These are phyloP conservation scores for Oscheius sp. DNA, from an alignment of 2,888 invertebrate genomes.

Conservation along the genomic window DNA sequence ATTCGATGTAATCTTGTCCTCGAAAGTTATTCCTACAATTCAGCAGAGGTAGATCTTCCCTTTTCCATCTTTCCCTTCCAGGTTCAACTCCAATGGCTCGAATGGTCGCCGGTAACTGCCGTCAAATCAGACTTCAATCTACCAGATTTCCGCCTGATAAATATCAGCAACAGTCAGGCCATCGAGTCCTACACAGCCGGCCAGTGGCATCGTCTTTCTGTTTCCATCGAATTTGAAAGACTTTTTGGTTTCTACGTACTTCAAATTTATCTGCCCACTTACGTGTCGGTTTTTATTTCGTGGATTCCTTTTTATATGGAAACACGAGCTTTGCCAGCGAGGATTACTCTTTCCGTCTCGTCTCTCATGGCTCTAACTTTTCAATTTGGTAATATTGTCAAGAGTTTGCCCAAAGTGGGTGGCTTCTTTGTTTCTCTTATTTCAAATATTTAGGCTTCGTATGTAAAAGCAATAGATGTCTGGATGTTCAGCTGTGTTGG, in stretches of 20 bases:
- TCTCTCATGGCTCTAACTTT: conserved; percentile 73
- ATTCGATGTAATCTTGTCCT: conserved; percentile 68
- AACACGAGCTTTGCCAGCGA: conserved; percentile 68
- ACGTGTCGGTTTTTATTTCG: conserved; percentile 71
- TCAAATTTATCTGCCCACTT: conserved; percentile 72
- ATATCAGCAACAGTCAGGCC: conserved; percentile 65
- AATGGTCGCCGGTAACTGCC: conserved; percentile 69
- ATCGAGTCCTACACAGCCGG: conserved; percentile 72
- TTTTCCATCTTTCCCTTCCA: too few relatives aligned
- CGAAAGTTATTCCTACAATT: conserved; percentile 70
- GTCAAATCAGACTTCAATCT: conserved; percentile 68
- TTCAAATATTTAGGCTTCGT: conserved; percentile 68
- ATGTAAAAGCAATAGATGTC: conserved; percentile 71
- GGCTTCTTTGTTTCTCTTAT: too few relatives aligned
- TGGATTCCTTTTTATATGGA: conserved; percentile 74
- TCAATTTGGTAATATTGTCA: conserved; percentile 72
- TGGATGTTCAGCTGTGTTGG: conserved; percentile 68
- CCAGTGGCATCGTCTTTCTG: conserved; percentile 70
- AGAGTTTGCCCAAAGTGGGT: conserved; percentile 62
- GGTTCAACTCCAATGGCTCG: conserved; percentile 69
- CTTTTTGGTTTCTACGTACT: conserved; percentile 72
- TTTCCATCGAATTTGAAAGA: conserved; percentile 68
- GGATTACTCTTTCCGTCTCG: conserved; percentile 71
- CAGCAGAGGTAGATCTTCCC: conserved; percentile 59
- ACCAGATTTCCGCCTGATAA: conserved; percentile 70